A percentile compares a stretch with the other conserved stretches of the same genome.
Conservation (phyloP, 2,797 vertebrate genomes). For the Pterois miles region DNA sequence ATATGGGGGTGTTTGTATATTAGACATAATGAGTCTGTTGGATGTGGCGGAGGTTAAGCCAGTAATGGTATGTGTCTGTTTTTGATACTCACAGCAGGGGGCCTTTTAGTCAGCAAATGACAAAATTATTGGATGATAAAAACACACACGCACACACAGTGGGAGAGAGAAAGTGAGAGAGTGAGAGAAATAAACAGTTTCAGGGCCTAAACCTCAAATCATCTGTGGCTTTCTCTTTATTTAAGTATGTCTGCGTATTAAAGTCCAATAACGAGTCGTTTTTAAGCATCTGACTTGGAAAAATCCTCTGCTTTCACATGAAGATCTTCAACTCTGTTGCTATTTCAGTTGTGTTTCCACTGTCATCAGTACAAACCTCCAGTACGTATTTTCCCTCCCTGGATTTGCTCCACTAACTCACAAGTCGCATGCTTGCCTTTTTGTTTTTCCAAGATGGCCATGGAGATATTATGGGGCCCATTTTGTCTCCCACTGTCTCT, state of each 20-base stretch:
- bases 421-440: constrained; percentile 57
- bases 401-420: constrained; percentile 69
- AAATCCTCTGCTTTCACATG: constrained; percentile 47
- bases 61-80: constrained; percentile 47
- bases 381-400: constrained; percentile 67
- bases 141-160: neutral
- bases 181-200: constrained; percentile 38
- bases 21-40: constrained; percentile 48
- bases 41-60: constrained; percentile 38
- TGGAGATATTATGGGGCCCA: constrained; percentile 66
- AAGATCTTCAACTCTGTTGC: constrained; percentile 51
- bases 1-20: constrained; percentile 61
- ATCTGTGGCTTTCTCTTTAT: constrained; percentile 17
- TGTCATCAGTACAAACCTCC: constrained; percentile 65
- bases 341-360: constrained; percentile 77
- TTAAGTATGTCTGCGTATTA: constrained; percentile 35
- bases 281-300: constrained; percentile 51
- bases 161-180: constrained; percentile 11
- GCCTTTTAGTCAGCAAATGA: constrained; percentile 37
- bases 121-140: constrained; percentile 43
- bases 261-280: constrained; percentile 49
- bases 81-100: constrained; percentile 33
- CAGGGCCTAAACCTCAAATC: constrained; percentile 26
- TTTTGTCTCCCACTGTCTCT: constrained; percentile 61
- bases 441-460: constrained; percentile 67